phyloP scores from a whole-genome alignment of 2,797 vertebrate species.

The Tapirus indicus region DNA sequence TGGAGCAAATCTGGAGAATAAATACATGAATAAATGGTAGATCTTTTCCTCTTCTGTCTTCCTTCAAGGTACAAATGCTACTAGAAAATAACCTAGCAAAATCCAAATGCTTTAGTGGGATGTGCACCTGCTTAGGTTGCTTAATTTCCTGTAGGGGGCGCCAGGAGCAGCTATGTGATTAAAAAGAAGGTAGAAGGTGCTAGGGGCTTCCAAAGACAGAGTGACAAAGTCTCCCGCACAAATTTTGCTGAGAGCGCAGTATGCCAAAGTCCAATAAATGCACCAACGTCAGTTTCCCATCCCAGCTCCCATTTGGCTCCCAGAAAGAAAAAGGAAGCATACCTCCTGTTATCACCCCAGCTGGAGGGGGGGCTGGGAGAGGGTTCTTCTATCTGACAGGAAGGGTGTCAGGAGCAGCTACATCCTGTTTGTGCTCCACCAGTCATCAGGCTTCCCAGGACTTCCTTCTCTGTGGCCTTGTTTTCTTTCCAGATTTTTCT shows the following conservation, averaged over 20 bases:
- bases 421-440: conserved; percentile 91
- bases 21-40: background rate
- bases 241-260: background rate
- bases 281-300: conserved; percentile 11
- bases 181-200: background rate
- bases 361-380: conserved; percentile 71
- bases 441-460: conserved; percentile 75
- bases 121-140: background rate
- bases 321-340: conserved; percentile 77
- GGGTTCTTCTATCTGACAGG: conserved; percentile 84
- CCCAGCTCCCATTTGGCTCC: conserved; percentile 47
- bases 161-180: background rate
- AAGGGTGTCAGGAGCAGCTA: conserved; percentile 90
- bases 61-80: background rate
- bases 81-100: background rate
- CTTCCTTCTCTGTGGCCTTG: conserved; percentile 85
- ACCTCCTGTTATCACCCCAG: conserved; percentile 69
- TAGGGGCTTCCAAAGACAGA: background rate
- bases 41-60: background rate
- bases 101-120: background rate
- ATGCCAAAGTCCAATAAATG: background rate
- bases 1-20: background rate
- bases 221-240: no score
- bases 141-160: background rate
- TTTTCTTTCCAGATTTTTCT: conserved; percentile 86